Conservation (phyloP, 2,888 invertebrate genomes). For the Plebejus argus region DNA sequence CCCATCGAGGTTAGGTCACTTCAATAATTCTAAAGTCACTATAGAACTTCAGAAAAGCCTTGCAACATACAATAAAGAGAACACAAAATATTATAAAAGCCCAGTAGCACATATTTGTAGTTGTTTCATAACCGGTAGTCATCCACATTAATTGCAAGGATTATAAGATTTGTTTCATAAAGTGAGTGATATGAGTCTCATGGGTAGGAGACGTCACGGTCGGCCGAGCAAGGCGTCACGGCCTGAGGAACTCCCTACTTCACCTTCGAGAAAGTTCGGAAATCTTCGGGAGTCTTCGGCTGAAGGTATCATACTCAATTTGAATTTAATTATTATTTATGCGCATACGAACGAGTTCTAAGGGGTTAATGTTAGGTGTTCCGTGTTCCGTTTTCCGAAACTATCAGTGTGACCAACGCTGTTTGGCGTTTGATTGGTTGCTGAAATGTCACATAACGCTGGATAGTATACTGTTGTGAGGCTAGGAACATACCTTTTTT, state of each 20-base stretch:
- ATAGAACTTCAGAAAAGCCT: too few species aligned
- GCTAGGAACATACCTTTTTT: too few species aligned
- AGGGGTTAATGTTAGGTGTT: background rate
- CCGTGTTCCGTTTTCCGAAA: background rate
- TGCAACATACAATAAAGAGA: background rate
- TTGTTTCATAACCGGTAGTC: background rate
- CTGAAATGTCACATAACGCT: background rate
- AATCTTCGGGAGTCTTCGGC: constrained; percentile 50
- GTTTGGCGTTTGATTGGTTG: background rate
- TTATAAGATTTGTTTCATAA: constrained; percentile 52
- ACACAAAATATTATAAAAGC: background rate
- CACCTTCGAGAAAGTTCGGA: constrained; percentile 60
- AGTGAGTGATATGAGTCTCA: constrained; percentile 49
- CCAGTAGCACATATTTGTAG: background rate
- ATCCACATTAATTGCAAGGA: constrained; percentile 49
- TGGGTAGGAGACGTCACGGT: constrained; percentile 61
- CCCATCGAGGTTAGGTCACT: too few species aligned
- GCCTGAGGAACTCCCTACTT: constrained; percentile 57
- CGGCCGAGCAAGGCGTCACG: constrained; percentile 63
- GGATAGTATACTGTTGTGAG: background rate
- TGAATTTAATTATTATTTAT: constrained; percentile 58
- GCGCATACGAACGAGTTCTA: constrained; percentile 43
- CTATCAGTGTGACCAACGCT: background rate
- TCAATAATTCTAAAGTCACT: too few species aligned
- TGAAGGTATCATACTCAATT: constrained; percentile 52